A percentile compares a stretch with the other conserved stretches of the same genome.
These are phyloP conservation scores for Spheniscus humboldti DNA, from an alignment of 2,797 vertebrate genomes.

Conservation along the genomic window DNA sequence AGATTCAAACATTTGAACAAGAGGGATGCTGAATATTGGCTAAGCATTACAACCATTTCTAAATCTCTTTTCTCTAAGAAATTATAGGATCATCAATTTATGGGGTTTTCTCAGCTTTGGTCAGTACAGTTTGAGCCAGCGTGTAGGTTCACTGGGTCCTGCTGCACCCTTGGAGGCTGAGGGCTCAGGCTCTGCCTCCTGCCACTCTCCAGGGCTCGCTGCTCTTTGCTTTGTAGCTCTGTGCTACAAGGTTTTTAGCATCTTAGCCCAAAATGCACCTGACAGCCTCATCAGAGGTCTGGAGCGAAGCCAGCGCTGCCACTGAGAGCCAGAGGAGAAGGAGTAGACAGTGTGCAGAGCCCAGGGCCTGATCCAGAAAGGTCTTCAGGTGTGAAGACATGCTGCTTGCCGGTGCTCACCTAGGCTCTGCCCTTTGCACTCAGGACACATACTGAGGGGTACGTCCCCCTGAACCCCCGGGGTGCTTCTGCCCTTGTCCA, in stretches of 20 bases:
- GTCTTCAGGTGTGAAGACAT: neutral
- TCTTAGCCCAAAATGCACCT: neutral
- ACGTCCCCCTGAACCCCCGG: neutral
- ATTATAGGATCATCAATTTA: neutral
- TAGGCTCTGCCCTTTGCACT: neutral
- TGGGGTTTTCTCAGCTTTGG: neutral
- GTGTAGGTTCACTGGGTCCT: neutral
- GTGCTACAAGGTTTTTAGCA: neutral
- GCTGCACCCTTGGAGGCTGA: neutral
- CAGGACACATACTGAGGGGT: neutral
- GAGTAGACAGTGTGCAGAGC: neutral
- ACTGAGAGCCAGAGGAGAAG: neutral
- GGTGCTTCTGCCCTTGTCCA: neutral
- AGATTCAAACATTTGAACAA: neutral
- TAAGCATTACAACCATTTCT: neutral
- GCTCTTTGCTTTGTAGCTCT: neutral
- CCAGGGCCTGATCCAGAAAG: neutral
- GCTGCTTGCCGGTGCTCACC: neutral
- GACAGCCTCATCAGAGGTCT: neutral
- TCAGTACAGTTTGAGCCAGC: neutral
- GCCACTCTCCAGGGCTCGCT: neutral
- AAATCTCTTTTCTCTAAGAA: neutral
- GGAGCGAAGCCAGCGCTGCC: neutral
- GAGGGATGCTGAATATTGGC: neutral
- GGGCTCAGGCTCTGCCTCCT: neutral